Evolutionary conservation across 92 coral and sea anemone genomes (phyloP).

Genomic region (Galaxea fascicularis): DNA sequence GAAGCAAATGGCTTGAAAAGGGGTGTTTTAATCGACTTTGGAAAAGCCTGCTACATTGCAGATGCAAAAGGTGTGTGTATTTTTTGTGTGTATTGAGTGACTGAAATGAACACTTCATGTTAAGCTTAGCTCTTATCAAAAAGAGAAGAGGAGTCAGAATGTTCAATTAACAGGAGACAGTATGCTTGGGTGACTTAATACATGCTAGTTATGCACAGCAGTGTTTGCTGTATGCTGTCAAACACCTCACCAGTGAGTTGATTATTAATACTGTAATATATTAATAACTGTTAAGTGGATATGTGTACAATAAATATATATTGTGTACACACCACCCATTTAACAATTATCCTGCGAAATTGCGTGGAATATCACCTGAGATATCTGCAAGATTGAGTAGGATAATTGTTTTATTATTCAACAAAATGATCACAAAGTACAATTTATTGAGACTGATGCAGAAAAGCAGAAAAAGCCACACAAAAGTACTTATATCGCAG

Average conservation of each 20-base stretch:
- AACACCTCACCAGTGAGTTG: not conserved
- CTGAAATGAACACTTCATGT: not conserved
- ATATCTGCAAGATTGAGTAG: no score
- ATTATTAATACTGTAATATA: no score
- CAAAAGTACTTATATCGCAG: no score
- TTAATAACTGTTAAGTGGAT: no score
- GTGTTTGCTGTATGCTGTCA: not conserved
- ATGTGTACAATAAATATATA: no score
- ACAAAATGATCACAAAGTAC: no score
- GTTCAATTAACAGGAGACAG: not conserved
- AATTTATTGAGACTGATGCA: no score
- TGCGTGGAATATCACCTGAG: no score
- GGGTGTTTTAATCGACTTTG: slow-evolving; percentile 62
- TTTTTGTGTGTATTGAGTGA: not conserved
- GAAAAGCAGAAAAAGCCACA: no score
- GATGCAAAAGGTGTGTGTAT: slow-evolving; percentile 47
- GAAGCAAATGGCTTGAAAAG: slow-evolving; percentile 32
- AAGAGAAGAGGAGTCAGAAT: no score
- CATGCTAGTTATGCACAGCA: not conserved
- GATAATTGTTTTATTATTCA: no score
- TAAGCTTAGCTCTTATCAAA: not conserved
- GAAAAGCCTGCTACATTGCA: slow-evolving; percentile 45
- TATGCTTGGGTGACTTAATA: not conserved
- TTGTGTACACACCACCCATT: not conserved
- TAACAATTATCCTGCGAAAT: no score